Conservation (phyloP, 2,888 invertebrate species). For the Asteroscopus sphinx region DNA sequence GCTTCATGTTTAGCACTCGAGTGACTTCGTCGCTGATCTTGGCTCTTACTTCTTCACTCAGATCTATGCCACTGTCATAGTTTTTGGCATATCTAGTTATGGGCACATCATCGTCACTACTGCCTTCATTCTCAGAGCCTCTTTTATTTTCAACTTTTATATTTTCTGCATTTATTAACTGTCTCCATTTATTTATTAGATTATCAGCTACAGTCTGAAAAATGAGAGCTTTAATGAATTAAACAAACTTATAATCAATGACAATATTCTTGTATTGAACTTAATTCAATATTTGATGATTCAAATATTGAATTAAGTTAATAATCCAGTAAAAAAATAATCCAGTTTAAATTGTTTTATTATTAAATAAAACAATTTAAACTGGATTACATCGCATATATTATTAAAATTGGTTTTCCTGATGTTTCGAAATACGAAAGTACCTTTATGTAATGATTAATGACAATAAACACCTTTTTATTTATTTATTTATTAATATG, state of each 20-base stretch:
- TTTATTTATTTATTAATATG: too few species aligned
- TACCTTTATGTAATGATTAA: too few species aligned
- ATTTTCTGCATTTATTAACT: slow-evolving; percentile 66
- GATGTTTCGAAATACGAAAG: too few species aligned
- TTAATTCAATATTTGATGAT: too few species aligned
- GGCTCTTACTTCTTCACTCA: slow-evolving; percentile 74
- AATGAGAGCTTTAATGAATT: not conserved
- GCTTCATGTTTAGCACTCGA: slow-evolving; percentile 61
- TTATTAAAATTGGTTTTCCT: too few species aligned
- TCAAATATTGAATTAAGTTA: too few species aligned
- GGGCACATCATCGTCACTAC: slow-evolving; percentile 80
- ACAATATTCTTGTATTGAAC: too few species aligned
- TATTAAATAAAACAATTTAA: too few species aligned
- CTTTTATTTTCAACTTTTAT: slow-evolving; percentile 16
- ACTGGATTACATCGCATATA: too few species aligned
- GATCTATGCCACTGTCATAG: slow-evolving; percentile 71
- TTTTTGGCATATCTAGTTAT: slow-evolving; percentile 77
- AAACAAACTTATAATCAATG: not conserved
- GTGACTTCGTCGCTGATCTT: slow-evolving; percentile 72
- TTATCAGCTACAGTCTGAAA: slow-evolving; percentile 74
- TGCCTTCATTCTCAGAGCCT: slow-evolving; percentile 41
- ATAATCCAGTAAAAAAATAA: too few species aligned
- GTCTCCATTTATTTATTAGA: slow-evolving; percentile 71
- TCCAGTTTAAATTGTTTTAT: too few species aligned
- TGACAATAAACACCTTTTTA: too few species aligned